Evolutionary conservation across 2,888 invertebrate genomes (phyloP).

Genomic region (Apocheima hispidaria): DNA sequence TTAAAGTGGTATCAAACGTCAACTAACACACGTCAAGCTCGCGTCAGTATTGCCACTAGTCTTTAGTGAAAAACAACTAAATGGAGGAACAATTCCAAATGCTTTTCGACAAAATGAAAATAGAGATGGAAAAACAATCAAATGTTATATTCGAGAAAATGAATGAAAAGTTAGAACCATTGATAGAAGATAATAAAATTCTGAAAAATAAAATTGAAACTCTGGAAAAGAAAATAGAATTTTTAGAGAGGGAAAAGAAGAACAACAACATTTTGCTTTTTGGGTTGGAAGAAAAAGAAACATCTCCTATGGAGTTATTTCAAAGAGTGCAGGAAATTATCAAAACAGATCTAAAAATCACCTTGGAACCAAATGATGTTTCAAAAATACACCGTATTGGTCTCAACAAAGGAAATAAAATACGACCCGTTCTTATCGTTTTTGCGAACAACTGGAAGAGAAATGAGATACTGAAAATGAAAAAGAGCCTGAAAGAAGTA

Average conservation of each 20-base stretch:
- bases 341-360: slow-evolving; percentile 17
- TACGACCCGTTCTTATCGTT: slow-evolving; percentile 14
- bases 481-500: slow-evolving; percentile 10
- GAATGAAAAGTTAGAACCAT: slow-evolving; percentile 16
- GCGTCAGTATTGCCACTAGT: background rate
- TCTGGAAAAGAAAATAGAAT: slow-evolving; percentile 17
- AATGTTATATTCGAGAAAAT: slow-evolving; percentile 18
- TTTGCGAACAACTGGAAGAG: slow-evolving; percentile 15
- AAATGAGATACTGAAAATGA: slow-evolving; percentile 14
- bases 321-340: slow-evolving; percentile 12
- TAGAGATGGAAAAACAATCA: slow-evolving; percentile 24
- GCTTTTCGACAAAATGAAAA: slow-evolving; percentile 23
- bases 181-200: slow-evolving; percentile 20
- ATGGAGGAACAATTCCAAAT: slow-evolving; percentile 21
- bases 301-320: slow-evolving; percentile 10
- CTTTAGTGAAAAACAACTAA: background rate
- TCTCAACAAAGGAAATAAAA: slow-evolving; percentile 15
- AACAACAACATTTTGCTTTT: slow-evolving; percentile 19
- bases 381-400: slow-evolving; percentile 21
- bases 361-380: slow-evolving; percentile 6
- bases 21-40: background rate
- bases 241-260: background rate
- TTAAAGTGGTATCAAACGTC: background rate
- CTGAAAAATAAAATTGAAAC: slow-evolving; percentile 16
- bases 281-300: slow-evolving; percentile 15